These are phyloP conservation scores for Phaonia tiefii DNA, from an alignment of 2,888 invertebrate species.

Conservation along the genomic window DNA sequence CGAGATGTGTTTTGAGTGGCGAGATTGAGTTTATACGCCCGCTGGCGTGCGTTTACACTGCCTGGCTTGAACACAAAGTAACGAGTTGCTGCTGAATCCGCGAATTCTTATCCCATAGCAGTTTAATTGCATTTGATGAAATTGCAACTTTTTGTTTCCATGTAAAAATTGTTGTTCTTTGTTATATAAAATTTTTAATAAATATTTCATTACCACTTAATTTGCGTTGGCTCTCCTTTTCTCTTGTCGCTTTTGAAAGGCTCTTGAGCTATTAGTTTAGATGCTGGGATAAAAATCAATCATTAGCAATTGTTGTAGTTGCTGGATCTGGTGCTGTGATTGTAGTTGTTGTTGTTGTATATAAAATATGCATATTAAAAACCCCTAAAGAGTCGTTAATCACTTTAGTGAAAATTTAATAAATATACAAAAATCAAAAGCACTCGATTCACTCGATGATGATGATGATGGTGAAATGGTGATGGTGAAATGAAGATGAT, in stretches of 20 bases:
- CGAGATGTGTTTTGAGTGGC: no score
- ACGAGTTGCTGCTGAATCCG: no score
- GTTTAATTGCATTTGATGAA: no score
- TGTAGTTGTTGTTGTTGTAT: conserved; percentile 11
- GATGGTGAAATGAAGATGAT: background rate
- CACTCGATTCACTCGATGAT: background rate
- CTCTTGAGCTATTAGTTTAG: background rate
- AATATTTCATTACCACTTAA: conserved; percentile 49
- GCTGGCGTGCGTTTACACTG: no score
- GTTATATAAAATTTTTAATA: conserved; percentile 39
- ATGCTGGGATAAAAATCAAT: conserved; percentile 51
- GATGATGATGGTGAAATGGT: conserved; percentile 14
- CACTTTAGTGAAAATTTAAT: conserved; percentile 65
- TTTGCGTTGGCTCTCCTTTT: conserved; percentile 15
- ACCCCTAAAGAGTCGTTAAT: conserved; percentile 62
- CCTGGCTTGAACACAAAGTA: no score
- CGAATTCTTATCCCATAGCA: no score
- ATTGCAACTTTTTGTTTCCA: no score
- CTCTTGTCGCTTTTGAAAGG: background rate
- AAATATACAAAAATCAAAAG: conserved; percentile 38
- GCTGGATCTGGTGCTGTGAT: background rate
- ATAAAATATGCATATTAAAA: conserved; percentile 57
- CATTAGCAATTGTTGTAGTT: conserved; percentile 55
- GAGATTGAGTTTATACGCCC: no score
- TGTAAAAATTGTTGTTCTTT: no score